phyloP scores from a whole-genome alignment of 1,140 invertebrate genomes.

The Spodoptera frugiperda region DNA sequence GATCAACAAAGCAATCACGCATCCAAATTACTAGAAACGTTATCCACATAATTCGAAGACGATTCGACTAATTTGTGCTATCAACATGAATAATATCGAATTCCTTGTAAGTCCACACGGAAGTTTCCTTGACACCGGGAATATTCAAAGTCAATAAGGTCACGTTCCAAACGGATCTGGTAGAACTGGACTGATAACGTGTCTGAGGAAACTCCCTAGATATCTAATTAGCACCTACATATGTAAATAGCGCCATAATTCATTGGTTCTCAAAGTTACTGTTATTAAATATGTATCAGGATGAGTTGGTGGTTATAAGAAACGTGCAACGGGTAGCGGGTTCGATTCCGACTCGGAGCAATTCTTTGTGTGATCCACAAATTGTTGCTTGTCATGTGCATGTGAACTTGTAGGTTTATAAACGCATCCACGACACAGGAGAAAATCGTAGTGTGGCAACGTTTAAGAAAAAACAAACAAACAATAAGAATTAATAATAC shows the following conservation, averaged over 20 bases:
- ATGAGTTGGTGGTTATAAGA: too few species aligned
- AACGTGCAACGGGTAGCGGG: too few species aligned
- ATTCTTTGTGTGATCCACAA: too few species aligned
- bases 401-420: too few species aligned
- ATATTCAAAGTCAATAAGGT: conserved; percentile 33
- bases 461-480: too few species aligned
- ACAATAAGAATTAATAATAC: too few species aligned
- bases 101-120: conserved; percentile 2
- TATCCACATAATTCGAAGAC: conserved; percentile 1
- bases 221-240: background rate
- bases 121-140: conserved; percentile 28
- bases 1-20: conserved; percentile 23
- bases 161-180: conserved; percentile 20
- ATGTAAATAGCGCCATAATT: background rate
- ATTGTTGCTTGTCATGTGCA: too few species aligned
- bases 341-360: too few species aligned
- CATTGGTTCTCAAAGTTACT: conserved; percentile 1
- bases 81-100: conserved; percentile 9
- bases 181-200: conserved; percentile 12
- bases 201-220: conserved; percentile 18
- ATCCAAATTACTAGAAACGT: conserved; percentile 11
- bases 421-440: too few species aligned
- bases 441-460: too few species aligned
- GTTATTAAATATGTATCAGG: too few species aligned
- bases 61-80: background rate